Evolutionary conservation across 2,113 vertebrate species (phyloP).

Genomic region (Circaetus cinerascens): DNA sequence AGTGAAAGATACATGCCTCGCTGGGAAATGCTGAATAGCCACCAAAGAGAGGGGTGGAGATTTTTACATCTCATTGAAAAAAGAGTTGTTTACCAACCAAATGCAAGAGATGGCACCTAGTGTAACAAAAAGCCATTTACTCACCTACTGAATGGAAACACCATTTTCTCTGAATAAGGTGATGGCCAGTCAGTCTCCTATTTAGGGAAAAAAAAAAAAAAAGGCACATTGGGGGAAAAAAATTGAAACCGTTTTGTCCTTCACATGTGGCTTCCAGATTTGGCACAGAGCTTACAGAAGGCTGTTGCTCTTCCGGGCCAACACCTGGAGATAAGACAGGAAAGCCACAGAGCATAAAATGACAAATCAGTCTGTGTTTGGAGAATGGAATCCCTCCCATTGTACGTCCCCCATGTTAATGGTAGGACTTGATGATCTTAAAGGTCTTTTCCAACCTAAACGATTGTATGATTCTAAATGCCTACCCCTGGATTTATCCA

Average conservation of each 20-base stretch:
- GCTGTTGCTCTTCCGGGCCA: not conserved
- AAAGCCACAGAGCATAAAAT: not conserved
- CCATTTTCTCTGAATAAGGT: not conserved
- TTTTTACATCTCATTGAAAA: not conserved
- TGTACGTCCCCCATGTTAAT: not conserved
- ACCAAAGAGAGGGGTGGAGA: not conserved
- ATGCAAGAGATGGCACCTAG: not conserved
- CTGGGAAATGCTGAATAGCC: not conserved
- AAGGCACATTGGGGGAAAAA: not conserved
- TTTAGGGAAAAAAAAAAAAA: not conserved
- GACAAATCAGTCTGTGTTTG: not conserved
- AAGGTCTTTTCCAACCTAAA: too few relatives aligned
- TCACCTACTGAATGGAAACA: not conserved
- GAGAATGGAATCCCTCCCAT: not conserved
- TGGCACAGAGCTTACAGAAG: not conserved
- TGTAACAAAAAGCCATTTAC: not conserved
- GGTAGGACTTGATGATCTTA: too few relatives aligned
- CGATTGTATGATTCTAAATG: not conserved
- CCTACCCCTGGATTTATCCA: not conserved
- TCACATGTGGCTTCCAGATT: not conserved
- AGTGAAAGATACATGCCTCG: not conserved
- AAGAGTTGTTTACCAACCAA: not conserved
- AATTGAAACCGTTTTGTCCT: not conserved
- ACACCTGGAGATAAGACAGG: not conserved
- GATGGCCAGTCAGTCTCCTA: not conserved